A percentile compares a stretch with the other conserved stretches of the same genome.
Conservation (phyloP, 2,888 invertebrate species). For the Meiosimyza platycephala region DNA sequence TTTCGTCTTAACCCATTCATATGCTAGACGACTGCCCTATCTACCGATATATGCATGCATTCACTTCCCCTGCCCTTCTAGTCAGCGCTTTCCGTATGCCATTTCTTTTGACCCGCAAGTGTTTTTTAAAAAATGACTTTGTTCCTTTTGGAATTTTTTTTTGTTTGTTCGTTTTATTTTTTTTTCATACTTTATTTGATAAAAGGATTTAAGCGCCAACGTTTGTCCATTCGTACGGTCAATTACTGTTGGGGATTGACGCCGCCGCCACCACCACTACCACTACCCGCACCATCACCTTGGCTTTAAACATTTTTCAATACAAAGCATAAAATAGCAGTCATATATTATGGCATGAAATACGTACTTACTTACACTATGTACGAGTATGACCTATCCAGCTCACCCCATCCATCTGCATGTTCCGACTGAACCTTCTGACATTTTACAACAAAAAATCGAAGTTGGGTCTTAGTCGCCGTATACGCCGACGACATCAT, state of each 20-base stretch:
- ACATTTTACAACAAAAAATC: background rate
- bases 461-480: background rate
- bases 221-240: slow-evolving; percentile 47
- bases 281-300: background rate
- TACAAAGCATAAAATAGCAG: slow-evolving; percentile 53
- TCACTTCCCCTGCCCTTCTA: background rate
- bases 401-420: background rate
- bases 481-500: background rate
- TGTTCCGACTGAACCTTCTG: background rate
- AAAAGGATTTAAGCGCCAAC: slow-evolving; percentile 52
- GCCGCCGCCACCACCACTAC: background rate
- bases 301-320: slow-evolving; percentile 20
- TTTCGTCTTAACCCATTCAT: slow-evolving; percentile 48
- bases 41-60: background rate
- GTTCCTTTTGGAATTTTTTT: slow-evolving; percentile 46
- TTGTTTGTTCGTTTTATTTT: background rate
- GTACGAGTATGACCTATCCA: slow-evolving; percentile 1
- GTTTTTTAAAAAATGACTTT: slow-evolving; percentile 59
- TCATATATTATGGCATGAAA: slow-evolving; percentile 55
- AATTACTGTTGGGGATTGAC: slow-evolving; percentile 61
- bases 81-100: background rate
- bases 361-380: background rate
- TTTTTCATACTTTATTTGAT: background rate
- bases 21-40: slow-evolving; percentile 30
- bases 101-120: slow-evolving; percentile 27